These are phyloP conservation scores for Bombus impatiens DNA, from an alignment of 1,140 invertebrate species.

Conservation along the genomic window DNA sequence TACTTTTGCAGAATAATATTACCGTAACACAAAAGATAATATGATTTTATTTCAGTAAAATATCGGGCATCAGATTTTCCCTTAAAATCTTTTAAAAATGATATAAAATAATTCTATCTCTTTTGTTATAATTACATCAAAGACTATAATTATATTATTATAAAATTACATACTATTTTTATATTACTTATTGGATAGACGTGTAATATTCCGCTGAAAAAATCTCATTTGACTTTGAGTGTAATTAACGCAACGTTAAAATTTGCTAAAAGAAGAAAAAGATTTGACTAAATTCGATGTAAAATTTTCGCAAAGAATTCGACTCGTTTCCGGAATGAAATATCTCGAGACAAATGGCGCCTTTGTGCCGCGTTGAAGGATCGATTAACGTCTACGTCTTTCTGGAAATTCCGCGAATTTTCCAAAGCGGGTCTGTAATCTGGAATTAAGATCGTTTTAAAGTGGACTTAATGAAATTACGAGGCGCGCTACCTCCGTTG, in stretches of 20 bases:
- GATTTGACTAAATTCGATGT: too few species aligned
- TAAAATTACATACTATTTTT: too few species aligned
- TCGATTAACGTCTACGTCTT: slow-evolving; percentile 44
- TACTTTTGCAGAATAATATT: background rate
- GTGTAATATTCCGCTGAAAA: too few species aligned
- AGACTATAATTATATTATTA: too few species aligned
- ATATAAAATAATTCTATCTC: too few species aligned
- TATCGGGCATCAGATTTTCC: background rate
- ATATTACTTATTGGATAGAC: too few species aligned
- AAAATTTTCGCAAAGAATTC: background rate
- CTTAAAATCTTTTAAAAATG: too few species aligned
- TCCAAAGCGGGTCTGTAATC: slow-evolving; percentile 25
- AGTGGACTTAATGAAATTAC: slow-evolving; percentile 61
- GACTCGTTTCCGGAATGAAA: background rate
- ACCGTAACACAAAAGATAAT: background rate
- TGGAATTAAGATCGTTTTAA: slow-evolving; percentile 62
- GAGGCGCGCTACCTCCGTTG: slow-evolving; percentile 51
- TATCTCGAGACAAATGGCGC: background rate
- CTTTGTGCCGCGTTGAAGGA: background rate
- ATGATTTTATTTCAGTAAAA: background rate
- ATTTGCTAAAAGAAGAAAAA: background rate
- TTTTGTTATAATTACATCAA: too few species aligned
- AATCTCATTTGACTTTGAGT: too few species aligned
- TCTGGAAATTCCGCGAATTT: slow-evolving; percentile 39
- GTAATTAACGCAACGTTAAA: background rate